Conservation (phyloP, 2,888 invertebrate species). For the Dryocosmus kuriphilus region DNA sequence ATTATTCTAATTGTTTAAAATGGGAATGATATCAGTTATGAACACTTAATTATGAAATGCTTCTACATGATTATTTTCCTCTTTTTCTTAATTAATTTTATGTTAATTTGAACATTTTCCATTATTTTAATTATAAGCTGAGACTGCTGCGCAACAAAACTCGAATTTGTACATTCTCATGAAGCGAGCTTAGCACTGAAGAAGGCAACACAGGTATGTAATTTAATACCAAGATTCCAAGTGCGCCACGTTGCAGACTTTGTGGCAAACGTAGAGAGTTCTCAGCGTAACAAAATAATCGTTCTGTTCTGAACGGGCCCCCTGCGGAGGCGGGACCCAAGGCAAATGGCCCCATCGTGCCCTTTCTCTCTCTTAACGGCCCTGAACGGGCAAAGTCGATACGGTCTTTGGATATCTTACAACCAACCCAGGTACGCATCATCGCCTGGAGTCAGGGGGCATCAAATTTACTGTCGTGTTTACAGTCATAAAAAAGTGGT, state of each 20-base stretch:
- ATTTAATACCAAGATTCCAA: conserved; percentile 29
- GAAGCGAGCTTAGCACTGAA: not conserved
- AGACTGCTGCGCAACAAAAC: not conserved
- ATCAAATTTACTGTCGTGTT: conserved; percentile 21
- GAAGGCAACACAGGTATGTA: not conserved
- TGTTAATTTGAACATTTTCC: not conserved
- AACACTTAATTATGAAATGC: too few species aligned
- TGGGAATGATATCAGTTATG: too few species aligned
- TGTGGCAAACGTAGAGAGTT: conserved; percentile 27
- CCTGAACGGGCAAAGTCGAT: conserved; percentile 28
- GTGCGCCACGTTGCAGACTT: conserved; percentile 22
- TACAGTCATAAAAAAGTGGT: conserved; percentile 24
- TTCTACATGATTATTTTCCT: too few species aligned
- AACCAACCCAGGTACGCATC: conserved; percentile 31
- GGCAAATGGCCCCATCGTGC: conserved; percentile 36
- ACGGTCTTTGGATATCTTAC: conserved; percentile 21
- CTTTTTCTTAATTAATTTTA: not conserved
- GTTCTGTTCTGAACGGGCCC: conserved; percentile 20
- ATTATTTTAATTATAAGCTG: not conserved
- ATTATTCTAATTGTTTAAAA: too few species aligned
- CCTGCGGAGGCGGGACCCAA: conserved; percentile 32
- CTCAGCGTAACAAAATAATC: conserved; percentile 26
- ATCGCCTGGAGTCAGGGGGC: conserved; percentile 18
- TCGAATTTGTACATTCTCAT: conserved; percentile 5
- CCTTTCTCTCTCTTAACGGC: conserved; percentile 31